These are phyloP conservation scores for Malurus alboscapulatus DNA, from an alignment of 2,113 vertebrate species.

Conservation along the genomic window DNA sequence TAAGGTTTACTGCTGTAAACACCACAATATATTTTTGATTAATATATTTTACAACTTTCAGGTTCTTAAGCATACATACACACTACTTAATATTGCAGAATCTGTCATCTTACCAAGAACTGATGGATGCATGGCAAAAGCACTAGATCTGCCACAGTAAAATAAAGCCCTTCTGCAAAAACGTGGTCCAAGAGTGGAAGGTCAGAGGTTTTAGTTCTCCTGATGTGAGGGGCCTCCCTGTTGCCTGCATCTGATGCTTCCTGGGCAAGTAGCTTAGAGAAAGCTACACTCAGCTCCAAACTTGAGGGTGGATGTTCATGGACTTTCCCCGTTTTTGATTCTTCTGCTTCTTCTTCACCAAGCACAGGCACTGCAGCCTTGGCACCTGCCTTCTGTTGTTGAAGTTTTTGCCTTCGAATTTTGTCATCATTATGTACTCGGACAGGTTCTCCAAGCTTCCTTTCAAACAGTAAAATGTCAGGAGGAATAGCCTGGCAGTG, in stretches of 20 bases:
- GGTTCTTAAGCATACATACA: neutral
- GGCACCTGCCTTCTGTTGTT: conserved; percentile 69
- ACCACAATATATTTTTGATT: neutral
- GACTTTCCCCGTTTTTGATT: neutral
- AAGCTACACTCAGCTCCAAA: conserved; percentile 83
- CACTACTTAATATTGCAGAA: neutral
- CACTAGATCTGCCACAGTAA: conserved; percentile 92
- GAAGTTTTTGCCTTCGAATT: conserved; percentile 91
- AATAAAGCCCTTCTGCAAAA: conserved; percentile 95
- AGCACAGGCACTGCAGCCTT: neutral
- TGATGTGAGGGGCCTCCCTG: conserved; percentile 83
- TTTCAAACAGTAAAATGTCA: conserved; percentile 85
- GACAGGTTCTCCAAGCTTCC: conserved; percentile 88
- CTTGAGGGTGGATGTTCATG: neutral
- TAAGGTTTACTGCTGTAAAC: neutral
- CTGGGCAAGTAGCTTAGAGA: conserved; percentile 81
- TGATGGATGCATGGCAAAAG: conserved; percentile 91
- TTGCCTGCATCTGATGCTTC: conserved; percentile 59
- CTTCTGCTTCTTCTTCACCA: neutral
- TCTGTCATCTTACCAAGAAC: conserved; percentile 85
- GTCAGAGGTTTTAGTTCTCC: conserved; percentile 85
- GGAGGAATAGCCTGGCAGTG: conserved; percentile 70
- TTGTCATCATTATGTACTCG: conserved; percentile 96
- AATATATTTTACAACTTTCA: neutral
- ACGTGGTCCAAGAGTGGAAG: conserved; percentile 88